Evolutionary conservation across 1,140 invertebrate species (phyloP), one percentile per base, ranked within the genome.

Genomic region (Drosophila ironensis): DNA sequence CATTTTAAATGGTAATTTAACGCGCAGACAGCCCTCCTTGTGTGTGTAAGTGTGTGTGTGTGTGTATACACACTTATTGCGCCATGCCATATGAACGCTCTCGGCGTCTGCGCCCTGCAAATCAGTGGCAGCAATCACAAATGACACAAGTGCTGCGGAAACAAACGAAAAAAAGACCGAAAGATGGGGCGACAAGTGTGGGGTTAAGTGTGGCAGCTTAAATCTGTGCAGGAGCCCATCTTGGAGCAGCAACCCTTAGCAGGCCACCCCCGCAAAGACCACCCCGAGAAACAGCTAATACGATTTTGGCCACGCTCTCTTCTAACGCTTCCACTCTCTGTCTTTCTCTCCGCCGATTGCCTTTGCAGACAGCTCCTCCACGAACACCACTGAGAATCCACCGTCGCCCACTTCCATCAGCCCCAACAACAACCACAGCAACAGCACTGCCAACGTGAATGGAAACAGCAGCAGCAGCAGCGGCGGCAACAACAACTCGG

Each of bases 301-400:
- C 45, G 52, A 60, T 68, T 75, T 67, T n/a, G n/a, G n/a, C n/a
- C n/a, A 30, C 35, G n/a, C 22, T 38, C 20, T 37, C 25, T 61
- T 61, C 51, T 73, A 51, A 53, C 69, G 48, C 46, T 40, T 42
- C 12, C 33, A 27, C 53, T 80, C 75, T 91, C 88, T 86, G 51
- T 44, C 17, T 35, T 41, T 41, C 60, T 87, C 75, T 90, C 84
- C 74, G 90, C 89, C n/a, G n/a, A n/a, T n/a, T n/a, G n/a, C n/a
- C n/a, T 90, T 93, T 93, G 42, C 92, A 95, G 94, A 94, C 81
- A 93, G 93, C 66, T 94, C 93, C 27, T 93, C 91, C 24, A 94
- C 93, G 20, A 90, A 90, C 45, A 90, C 88, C 11, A 89, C 89
- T 6, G 89, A 90, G 51, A 90, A 90, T 81, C 84, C 87, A 22